Evolutionary conservation across 2,888 invertebrate genomes (phyloP), one percentile per base, ranked within the genome.

Genomic region (Pseudanteris insignis): DNA sequence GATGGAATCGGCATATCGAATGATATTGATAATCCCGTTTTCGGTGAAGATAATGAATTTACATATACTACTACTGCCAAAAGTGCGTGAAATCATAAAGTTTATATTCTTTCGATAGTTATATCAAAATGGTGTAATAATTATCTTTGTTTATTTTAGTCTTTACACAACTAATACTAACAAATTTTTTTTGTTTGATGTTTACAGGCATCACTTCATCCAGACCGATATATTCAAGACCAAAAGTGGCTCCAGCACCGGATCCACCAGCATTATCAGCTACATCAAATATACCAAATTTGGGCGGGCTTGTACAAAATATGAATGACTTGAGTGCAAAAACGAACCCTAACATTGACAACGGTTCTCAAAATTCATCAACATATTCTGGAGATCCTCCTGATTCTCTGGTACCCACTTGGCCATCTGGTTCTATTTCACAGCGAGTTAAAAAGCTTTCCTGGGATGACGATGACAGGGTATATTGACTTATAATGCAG

Each of bases 381-480:
- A 76, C 71, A 40, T 77, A 74, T 40, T 77, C 78, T 2, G 76
- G 63, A 2, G 79, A 79, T 64, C 75, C 74, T 1, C 74, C 78
- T 2, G 78, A 79, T 34, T 77, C 79, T 1, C 41, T 79, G 41
- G 67, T 69, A 2, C 76, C 77, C 1, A 83, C 85, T 40, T 90
- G 90, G 89, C 88, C 90, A 0, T 81, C 84, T 54, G 84, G 85
- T 47, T 87, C 89, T 55, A 86, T 88, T 21, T 88, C 89, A 2
- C 85, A 87, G 41, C 81, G 89, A 37, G 88, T 89, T 61, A 91
- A 91, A 81, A 90, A 90, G 74, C 83, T 91, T 41, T 89, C 89
- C 77, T 92, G 90, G 90, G 88, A 87, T 70, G 89, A 90, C 75
- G 87, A 77, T 30, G 76, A 78, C 28, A 74, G 72, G 65, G 77